Percentiles rank a stretch among this genome's conserved stretches.
These are phyloP conservation scores for Coenobita brevimanus DNA, from an alignment of 1,140 invertebrate species.

Conservation along the genomic window DNA sequence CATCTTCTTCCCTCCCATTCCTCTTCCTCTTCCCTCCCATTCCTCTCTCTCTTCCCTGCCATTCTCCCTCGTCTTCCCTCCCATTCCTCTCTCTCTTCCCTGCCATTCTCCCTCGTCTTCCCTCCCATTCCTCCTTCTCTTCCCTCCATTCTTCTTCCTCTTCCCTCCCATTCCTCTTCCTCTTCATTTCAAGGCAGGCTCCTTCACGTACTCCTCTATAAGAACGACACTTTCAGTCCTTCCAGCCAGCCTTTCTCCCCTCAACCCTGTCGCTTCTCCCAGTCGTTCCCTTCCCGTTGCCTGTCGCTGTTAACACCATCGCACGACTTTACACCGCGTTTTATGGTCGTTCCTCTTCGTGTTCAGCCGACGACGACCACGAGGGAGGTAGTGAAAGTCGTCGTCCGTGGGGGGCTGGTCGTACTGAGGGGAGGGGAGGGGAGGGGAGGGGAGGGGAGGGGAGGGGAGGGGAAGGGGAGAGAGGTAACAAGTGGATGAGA, in stretches of 20 bases:
- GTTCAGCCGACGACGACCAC: neutral
- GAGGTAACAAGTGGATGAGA: neutral
- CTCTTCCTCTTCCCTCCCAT: neutral
- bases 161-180: no score
- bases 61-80: neutral
- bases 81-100: neutral
- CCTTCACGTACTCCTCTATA: no score
- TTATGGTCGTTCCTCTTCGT: conserved; percentile 41
- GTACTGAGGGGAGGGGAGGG: neutral
- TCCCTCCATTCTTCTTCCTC: no score
- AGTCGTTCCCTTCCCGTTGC: conserved; percentile 5
- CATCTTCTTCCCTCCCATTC: neutral
- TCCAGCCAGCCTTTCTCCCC: no score
- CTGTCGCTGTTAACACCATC: conserved; percentile 49
- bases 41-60: neutral
- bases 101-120: neutral
- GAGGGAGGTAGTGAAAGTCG: no score
- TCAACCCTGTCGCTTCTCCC: no score
- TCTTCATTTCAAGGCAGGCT: no score
- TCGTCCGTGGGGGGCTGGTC: no score
- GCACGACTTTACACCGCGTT: conserved; percentile 37
- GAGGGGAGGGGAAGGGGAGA: neutral
- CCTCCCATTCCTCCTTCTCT: no score
- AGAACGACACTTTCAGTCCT: neutral
- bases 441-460: neutral